Evolutionary conservation across 2,888 invertebrate species (phyloP).

Genomic region (Lycia hirtaria): DNA sequence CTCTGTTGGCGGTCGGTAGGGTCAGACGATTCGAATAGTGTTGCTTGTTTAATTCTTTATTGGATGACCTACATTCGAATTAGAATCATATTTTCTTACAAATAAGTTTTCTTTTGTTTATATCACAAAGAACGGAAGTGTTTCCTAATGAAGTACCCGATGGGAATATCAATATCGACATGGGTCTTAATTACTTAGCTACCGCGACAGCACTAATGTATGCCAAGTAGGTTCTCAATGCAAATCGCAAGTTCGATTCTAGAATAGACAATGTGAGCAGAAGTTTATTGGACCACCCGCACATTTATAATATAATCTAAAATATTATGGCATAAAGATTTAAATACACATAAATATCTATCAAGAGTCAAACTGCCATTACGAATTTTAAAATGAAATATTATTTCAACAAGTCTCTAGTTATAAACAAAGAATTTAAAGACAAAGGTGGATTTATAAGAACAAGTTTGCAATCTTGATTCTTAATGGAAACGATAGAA

Average conservation of each 20-base stretch:
- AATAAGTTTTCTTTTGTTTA: slow-evolving; percentile 17
- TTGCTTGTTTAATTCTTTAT: slow-evolving; percentile 25
- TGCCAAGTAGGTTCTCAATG: slow-evolving; percentile 80
- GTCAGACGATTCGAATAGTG: slow-evolving; percentile 55
- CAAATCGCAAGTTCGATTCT: slow-evolving; percentile 83
- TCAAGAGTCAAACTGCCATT: background rate
- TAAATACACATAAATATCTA: background rate
- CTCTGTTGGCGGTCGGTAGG: slow-evolving; percentile 75
- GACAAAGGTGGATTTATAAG: slow-evolving; percentile 7
- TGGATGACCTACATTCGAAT: slow-evolving; percentile 25
- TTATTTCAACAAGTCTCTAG: background rate
- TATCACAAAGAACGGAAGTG: slow-evolving; percentile 48
- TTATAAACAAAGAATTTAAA: background rate
- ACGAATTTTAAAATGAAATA: background rate
- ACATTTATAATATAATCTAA: slow-evolving; percentile 48
- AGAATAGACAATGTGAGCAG: slow-evolving; percentile 81
- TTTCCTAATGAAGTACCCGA: slow-evolving; percentile 69
- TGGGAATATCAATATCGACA: slow-evolving; percentile 76
- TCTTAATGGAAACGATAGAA: slow-evolving; percentile 22
- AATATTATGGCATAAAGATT: slow-evolving; percentile 5
- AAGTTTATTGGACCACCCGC: slow-evolving; percentile 83
- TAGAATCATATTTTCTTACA: slow-evolving; percentile 21
- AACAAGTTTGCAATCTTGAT: slow-evolving; percentile 24
- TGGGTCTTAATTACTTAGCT: slow-evolving; percentile 77
- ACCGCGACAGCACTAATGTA: slow-evolving; percentile 75